Conservation (phyloP, 2,888 invertebrate species). For the Trachelus stipa region DNA sequence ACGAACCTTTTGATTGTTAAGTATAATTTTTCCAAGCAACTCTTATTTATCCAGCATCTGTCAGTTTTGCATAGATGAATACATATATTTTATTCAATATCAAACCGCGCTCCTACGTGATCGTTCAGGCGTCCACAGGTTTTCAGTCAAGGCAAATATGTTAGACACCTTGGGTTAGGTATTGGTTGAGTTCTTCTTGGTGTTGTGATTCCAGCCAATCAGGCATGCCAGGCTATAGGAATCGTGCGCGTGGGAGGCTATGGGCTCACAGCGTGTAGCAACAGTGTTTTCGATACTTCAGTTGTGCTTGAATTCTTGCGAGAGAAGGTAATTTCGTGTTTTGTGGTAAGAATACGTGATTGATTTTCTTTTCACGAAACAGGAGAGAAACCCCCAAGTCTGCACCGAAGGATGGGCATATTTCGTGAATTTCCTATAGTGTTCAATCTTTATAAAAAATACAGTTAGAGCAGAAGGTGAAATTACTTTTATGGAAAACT, state of each 20-base stretch:
- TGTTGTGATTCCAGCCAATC: neutral
- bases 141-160: neutral
- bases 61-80: neutral
- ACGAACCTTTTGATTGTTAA: neutral
- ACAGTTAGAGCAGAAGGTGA: slow-evolving; percentile 37
- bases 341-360: neutral
- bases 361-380: neutral
- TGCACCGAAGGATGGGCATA: slow-evolving; percentile 48
- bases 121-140: neutral
- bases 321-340: neutral
- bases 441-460: slow-evolving; percentile 54
- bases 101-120: slow-evolving; percentile 1
- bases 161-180: neutral
- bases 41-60: neutral
- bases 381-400: neutral
- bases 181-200: neutral
- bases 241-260: neutral
- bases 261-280: neutral
- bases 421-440: slow-evolving; percentile 56
- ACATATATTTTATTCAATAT: neutral
- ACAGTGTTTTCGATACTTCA: slow-evolving; percentile 2
- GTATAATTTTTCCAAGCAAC: neutral
- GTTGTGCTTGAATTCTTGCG: slow-evolving; percentile 21
- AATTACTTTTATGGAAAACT: slow-evolving; percentile 20
- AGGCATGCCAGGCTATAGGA: neutral